These are phyloP conservation scores for Julus scanicus DNA, from an alignment of 2,888 invertebrate genomes.

Conservation along the genomic window DNA sequence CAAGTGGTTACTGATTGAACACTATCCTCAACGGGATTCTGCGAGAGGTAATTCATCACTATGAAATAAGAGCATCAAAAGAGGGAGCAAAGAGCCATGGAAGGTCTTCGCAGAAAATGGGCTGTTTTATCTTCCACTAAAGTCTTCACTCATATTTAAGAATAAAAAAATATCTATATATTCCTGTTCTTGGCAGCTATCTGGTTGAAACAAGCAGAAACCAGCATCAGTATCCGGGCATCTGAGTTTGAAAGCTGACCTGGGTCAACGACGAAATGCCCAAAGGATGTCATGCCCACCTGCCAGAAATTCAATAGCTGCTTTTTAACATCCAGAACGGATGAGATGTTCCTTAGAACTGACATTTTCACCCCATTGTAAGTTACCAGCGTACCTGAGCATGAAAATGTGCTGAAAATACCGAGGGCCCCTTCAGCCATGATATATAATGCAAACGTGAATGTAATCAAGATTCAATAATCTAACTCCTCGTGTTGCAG, in stretches of 20 bases:
- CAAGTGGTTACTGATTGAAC: conserved; percentile 42
- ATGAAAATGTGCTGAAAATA: neutral
- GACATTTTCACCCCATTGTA: neutral
- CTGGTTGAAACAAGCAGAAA: neutral
- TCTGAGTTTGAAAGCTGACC: neutral
- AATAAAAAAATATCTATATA: neutral
- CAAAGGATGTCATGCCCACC: neutral
- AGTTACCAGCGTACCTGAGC: neutral
- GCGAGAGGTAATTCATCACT: conserved; percentile 1
- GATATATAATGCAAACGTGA: neutral
- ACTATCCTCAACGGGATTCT: neutral
- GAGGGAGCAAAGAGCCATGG: neutral
- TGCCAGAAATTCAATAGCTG: neutral
- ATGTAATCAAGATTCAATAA: neutral
- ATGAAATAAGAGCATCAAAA: neutral
- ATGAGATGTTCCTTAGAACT: neutral
- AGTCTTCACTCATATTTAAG: neutral
- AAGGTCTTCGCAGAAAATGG: neutral
- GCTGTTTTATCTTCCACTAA: neutral
- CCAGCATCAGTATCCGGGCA: neutral
- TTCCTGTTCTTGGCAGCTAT: neutral
- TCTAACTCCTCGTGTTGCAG: no score
- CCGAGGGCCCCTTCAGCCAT: neutral
- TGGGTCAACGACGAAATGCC: neutral
- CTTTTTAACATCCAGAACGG: neutral